phyloP scores from a whole-genome alignment of 2,797 vertebrate species.

The Threskiornis aethiopicus region DNA sequence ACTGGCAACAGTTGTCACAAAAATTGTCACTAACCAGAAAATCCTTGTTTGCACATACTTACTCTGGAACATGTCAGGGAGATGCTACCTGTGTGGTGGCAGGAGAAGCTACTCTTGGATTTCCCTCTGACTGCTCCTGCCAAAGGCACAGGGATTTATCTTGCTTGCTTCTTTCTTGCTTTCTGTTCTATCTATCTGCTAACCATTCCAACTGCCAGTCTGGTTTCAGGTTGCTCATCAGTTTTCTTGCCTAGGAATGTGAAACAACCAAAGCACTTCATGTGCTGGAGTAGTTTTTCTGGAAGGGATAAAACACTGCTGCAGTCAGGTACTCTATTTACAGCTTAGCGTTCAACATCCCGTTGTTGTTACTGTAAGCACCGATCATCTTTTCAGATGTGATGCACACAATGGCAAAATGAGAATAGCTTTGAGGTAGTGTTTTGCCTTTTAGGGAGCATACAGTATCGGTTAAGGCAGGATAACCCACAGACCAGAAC shows the following conservation, averaged over 20 bases:
- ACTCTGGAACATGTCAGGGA: background rate
- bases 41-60: background rate
- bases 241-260: slow-evolving; percentile 2
- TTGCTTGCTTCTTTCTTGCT: background rate
- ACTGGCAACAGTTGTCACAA: background rate
- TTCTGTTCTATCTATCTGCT: background rate
- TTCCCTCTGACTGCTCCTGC: background rate
- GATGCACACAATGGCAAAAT: background rate
- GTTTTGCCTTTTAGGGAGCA: slow-evolving; percentile 4
- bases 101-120: background rate
- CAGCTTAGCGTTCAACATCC: background rate
- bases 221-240: slow-evolving; percentile 8
- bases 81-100: background rate
- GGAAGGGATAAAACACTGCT: background rate
- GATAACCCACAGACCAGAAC: background rate
- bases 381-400: background rate
- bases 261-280: slow-evolving; percentile 6
- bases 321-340: background rate
- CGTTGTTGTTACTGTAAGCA: background rate
- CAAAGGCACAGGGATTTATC: background rate
- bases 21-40: background rate
- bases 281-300: background rate
- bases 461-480: background rate
- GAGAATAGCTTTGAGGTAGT: background rate
- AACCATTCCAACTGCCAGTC: background rate